Conservation (phyloP, 2,888 invertebrate genomes). For the Phaonia tiefii region DNA sequence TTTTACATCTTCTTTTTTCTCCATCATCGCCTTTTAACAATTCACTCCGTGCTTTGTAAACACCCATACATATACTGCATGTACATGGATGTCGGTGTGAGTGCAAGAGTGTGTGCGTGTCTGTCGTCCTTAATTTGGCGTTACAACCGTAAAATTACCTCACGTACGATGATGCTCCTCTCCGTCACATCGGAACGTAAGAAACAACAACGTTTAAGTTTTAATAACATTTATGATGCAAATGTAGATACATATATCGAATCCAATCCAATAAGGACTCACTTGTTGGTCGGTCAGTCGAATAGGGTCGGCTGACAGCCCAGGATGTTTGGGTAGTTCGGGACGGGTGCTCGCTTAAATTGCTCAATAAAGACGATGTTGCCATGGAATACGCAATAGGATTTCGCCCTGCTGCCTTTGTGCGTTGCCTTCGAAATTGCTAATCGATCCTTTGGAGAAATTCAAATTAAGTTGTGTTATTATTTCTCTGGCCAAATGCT, state of each 20-base stretch:
- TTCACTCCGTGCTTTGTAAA: slow-evolving; percentile 42
- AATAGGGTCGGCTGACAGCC: not conserved
- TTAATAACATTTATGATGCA: slow-evolving; percentile 52
- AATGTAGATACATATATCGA: slow-evolving; percentile 37
- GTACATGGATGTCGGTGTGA: slow-evolving; percentile 10
- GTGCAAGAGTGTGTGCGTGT: slow-evolving; percentile 35
- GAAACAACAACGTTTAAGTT: slow-evolving; percentile 47
- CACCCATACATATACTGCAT: slow-evolving; percentile 25
- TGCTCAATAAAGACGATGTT: not conserved
- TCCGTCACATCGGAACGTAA: slow-evolving; percentile 14
- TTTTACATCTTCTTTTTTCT: slow-evolving; percentile 60
- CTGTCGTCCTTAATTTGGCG: slow-evolving; percentile 58
- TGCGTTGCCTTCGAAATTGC: slow-evolving; percentile 41
- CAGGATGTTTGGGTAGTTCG: slow-evolving; percentile 26
- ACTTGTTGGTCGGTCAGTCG: slow-evolving; percentile 17
- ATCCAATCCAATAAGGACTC: slow-evolving; percentile 16
- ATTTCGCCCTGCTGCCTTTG: not conserved
- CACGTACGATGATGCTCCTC: slow-evolving; percentile 55
- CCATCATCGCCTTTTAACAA: slow-evolving; percentile 59
- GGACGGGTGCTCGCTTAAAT: slow-evolving; percentile 15
- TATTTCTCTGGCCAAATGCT: slow-evolving; percentile 36
- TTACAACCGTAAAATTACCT: slow-evolving; percentile 64
- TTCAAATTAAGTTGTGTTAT: slow-evolving; percentile 56
- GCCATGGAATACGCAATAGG: slow-evolving; percentile 1
- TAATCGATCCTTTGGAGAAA: slow-evolving; percentile 50